A percentile compares a stretch with the other conserved stretches of the same genome.
These are phyloP conservation scores for Crotalus horridus DNA, from an alignment of 2,113 vertebrate species.

Conservation along the genomic window DNA sequence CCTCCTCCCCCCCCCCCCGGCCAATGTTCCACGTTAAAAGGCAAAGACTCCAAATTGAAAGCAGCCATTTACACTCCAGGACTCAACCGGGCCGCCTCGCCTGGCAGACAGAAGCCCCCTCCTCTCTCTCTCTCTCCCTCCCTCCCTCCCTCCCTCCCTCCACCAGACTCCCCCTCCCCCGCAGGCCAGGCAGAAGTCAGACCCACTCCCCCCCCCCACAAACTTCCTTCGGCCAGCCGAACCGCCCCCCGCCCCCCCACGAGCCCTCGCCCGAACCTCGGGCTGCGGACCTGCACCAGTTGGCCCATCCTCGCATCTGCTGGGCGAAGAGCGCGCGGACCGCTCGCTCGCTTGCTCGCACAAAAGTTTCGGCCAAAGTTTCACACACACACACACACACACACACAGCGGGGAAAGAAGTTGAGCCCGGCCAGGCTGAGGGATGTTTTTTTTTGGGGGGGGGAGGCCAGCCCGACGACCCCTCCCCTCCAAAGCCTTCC, in stretches of 20 bases:
- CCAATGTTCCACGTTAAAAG: neutral
- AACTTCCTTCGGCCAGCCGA: neutral
- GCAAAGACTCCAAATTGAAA: neutral
- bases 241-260: neutral
- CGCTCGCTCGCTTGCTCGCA: too few species aligned
- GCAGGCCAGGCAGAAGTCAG: neutral
- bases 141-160: neutral
- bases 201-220: neutral
- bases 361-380: neutral
- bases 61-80: neutral
- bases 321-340: too few species aligned
- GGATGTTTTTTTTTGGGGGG: too few species aligned
- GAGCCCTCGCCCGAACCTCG: neutral
- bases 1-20: neutral
- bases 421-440: too few species aligned
- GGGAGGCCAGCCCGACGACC: too few species aligned
- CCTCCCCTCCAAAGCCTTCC: rapidly evolving
- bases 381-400: too few species aligned
- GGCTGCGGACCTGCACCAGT: neutral
- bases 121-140: neutral
- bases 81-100: neutral
- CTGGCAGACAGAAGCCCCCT: neutral
- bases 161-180: neutral
- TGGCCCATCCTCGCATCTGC: neutral
- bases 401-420: too few species aligned